Percentiles rank a stretch among this genome's conserved stretches.
These are phyloP conservation scores for Aphidius colemani DNA, from an alignment of 2,888 invertebrate species.

Conservation along the genomic window DNA sequence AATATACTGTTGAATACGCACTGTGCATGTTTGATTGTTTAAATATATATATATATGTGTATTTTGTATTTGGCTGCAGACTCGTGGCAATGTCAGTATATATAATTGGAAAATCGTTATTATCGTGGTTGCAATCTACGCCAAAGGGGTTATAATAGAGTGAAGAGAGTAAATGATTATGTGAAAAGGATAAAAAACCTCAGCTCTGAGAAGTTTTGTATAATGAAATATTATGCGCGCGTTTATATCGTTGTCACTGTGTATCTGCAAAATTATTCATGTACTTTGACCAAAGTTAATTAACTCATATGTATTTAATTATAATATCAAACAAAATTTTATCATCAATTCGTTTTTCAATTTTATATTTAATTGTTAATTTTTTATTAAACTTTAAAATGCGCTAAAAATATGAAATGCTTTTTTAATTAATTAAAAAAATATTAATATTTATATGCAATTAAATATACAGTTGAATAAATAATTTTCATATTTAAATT, in stretches of 20 bases:
- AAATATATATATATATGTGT: constrained; percentile 8
- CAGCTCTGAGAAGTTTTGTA: no score
- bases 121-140: constrained; percentile 48
- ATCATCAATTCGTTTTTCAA: no score
- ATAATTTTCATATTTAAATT: not conserved
- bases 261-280: constrained; percentile 43
- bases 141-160: constrained; percentile 22
- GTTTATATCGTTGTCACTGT: constrained; percentile 27
- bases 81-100: constrained; percentile 44
- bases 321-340: not conserved
- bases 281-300: constrained; percentile 32
- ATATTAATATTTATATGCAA: constrained; percentile 14
- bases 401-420: no score
- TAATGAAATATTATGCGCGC: constrained; percentile 23
- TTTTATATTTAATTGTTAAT: no score
- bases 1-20: no score
- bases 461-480: constrained; percentile 16
- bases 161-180: not conserved
- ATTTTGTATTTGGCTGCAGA: constrained; percentile 4
- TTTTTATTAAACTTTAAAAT: no score
- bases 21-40: no score
- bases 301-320: constrained; percentile 22
- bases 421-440: not conserved
- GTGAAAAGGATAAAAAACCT: not conserved
- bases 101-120: constrained; percentile 59